Percentiles rank a stretch among this genome's conserved stretches.
Conservation (phyloP, 2,888 invertebrate genomes). For the Adineta ricciae region DNA sequence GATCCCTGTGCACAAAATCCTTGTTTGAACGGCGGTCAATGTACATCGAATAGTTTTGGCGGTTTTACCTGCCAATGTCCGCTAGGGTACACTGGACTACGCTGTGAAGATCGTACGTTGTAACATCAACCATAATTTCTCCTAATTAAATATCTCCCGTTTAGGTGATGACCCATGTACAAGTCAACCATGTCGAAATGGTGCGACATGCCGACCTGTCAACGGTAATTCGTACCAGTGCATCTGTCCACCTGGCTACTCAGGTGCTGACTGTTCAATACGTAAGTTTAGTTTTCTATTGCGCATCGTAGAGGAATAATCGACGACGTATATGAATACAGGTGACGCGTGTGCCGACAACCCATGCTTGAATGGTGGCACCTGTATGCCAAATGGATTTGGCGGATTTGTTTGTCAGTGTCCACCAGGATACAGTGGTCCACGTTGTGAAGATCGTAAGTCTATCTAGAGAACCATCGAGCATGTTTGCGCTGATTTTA, state of each 20-base stretch:
- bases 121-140: neutral
- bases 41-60: slow-evolving; percentile 20
- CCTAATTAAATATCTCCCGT: too few relatives aligned
- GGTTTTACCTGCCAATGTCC: slow-evolving; percentile 35
- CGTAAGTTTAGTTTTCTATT: neutral
- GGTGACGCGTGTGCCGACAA: neutral
- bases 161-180: slow-evolving; percentile 31
- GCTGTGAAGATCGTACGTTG: slow-evolving; percentile 35
- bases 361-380: slow-evolving; percentile 21
- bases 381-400: neutral
- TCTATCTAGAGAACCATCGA: neutral
- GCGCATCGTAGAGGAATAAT: neutral
- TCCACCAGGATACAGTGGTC: neutral
- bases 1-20: slow-evolving; percentile 32
- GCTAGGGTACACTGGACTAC: slow-evolving; percentile 34
- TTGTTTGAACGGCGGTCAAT: slow-evolving; percentile 28
- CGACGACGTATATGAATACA: neutral
- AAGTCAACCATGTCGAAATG: slow-evolving; percentile 34
- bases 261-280: slow-evolving; percentile 36
- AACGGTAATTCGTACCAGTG: slow-evolving; percentile 33
- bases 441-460: slow-evolving; percentile 27
- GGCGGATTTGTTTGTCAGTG: slow-evolving; percentile 19
- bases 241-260: slow-evolving; percentile 34
- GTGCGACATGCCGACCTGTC: neutral
- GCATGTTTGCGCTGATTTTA: too few relatives aligned